Conservation (phyloP, 2,888 invertebrate genomes). For the Agrochola macilenta region DNA sequence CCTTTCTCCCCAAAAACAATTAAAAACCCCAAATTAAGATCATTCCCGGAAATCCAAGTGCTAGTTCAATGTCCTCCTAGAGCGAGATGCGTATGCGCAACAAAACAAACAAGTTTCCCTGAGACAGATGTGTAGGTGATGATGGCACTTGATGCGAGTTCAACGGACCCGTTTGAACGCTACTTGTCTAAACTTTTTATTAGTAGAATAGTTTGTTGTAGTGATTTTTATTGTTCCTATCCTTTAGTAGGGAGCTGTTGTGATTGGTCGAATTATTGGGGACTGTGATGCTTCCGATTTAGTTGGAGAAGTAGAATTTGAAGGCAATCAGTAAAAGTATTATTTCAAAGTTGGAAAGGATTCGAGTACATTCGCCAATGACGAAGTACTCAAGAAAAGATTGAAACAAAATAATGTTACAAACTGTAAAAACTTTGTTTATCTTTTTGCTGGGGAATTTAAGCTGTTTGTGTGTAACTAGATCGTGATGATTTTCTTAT, state of each 20-base stretch:
- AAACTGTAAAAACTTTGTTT: neutral
- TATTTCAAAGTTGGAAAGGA: neutral
- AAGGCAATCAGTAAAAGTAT: neutral
- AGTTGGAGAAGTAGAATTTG: neutral
- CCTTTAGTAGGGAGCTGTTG: slow-evolving; percentile 52
- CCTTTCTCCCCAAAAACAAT: slow-evolving; percentile 13
- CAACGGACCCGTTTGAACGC: slow-evolving; percentile 55
- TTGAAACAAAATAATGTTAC: neutral
- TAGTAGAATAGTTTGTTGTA: slow-evolving; percentile 57
- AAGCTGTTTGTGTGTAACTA: neutral
- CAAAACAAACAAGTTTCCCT: slow-evolving; percentile 71
- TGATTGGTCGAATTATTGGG: slow-evolving; percentile 21
- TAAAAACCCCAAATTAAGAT: slow-evolving; percentile 42
- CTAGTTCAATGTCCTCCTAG: slow-evolving; percentile 72
- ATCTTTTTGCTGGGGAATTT: neutral
- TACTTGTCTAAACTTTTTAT: slow-evolving; percentile 68
- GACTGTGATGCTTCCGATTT: neutral
- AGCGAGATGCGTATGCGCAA: slow-evolving; percentile 71
- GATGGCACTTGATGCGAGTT: slow-evolving; percentile 58
- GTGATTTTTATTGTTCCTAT: slow-evolving; percentile 61
- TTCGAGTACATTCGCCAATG: neutral
- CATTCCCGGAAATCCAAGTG: slow-evolving; percentile 66
- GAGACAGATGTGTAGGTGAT: slow-evolving; percentile 67
- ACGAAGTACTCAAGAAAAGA: neutral
- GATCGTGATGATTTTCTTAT: neutral